These are phyloP conservation scores for Cephus spinipes DNA, from an alignment of 2,888 invertebrate species.

Conservation along the genomic window DNA sequence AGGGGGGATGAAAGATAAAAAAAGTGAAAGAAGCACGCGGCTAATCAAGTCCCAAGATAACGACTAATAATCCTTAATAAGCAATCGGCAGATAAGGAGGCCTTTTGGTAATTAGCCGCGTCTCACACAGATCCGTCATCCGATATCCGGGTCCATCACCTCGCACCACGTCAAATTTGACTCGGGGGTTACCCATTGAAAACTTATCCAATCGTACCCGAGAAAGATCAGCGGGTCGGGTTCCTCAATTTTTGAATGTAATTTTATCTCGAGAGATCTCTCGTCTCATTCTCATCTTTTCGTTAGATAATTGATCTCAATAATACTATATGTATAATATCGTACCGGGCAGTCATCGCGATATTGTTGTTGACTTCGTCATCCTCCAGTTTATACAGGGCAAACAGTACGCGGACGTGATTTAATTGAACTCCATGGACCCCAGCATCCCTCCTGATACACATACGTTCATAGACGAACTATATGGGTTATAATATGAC, in stretches of 20 bases:
- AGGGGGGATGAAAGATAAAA: background rate
- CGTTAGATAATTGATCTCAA: too few relatives aligned
- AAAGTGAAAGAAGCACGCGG: background rate
- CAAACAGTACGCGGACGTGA: slow-evolving; percentile 60
- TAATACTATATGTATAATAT: too few relatives aligned
- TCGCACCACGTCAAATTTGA: background rate
- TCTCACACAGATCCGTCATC: background rate
- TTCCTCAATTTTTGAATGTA: too few relatives aligned
- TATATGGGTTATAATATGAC: too few relatives aligned
- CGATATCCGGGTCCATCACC: slow-evolving; percentile 2
- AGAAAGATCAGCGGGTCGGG: too few relatives aligned
- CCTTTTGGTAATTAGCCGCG: slow-evolving; percentile 23
- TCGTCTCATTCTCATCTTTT: too few relatives aligned
- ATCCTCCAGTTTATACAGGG: slow-evolving; percentile 45
- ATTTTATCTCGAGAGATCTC: too few relatives aligned
- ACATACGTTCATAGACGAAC: too few relatives aligned
- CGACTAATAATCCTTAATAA: slow-evolving; percentile 32
- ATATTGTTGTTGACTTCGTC: too few relatives aligned
- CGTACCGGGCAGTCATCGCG: too few relatives aligned
- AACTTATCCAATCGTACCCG: too few relatives aligned
- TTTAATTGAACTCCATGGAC: slow-evolving; percentile 58
- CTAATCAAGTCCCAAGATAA: slow-evolving; percentile 8
- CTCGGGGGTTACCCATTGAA: background rate
- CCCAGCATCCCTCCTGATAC: slow-evolving; percentile 26
- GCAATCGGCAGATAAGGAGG: slow-evolving; percentile 25